Evolutionary conservation across 2,113 vertebrate species (phyloP).

Genomic region (Gila orcuttii): DNA sequence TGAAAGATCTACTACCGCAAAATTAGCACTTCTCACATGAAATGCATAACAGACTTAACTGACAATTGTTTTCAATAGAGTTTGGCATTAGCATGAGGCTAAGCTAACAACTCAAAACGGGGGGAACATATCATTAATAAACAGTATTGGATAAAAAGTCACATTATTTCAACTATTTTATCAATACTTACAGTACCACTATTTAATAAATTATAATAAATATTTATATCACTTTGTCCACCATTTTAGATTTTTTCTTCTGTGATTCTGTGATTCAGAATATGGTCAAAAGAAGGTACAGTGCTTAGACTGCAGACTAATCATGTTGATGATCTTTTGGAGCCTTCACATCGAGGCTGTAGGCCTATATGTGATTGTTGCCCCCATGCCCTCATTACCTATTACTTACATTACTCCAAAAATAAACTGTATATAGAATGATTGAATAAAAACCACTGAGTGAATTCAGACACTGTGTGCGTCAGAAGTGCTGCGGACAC

Average conservation of each 20-base stretch:
- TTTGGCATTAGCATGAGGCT: not conserved
- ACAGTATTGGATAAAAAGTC: not conserved
- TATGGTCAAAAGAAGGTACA: not conserved
- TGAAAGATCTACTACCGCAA: not conserved
- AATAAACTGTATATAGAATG: not conserved
- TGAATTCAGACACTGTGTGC: not conserved
- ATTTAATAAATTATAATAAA: not conserved
- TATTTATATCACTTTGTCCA: not conserved
- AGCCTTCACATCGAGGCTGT: not conserved
- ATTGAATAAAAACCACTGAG: not conserved
- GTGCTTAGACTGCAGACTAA: not conserved
- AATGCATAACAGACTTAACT: not conserved
- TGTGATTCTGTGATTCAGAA: not conserved
- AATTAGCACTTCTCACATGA: not conserved
- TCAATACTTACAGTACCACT: not conserved
- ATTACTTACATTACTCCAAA: not conserved
- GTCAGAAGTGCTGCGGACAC: not conserved
- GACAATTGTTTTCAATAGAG: not conserved
- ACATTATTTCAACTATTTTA: not conserved
- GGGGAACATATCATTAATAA: not conserved
- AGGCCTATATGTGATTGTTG: not conserved
- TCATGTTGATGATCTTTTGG: not conserved
- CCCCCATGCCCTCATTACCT: not conserved
- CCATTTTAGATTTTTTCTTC: not conserved
- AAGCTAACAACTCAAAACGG: not conserved